Evolutionary conservation across 1,140 invertebrate species (phyloP), one percentile per base, ranked within the genome.

Genomic region (Danaus plexippus): DNA sequence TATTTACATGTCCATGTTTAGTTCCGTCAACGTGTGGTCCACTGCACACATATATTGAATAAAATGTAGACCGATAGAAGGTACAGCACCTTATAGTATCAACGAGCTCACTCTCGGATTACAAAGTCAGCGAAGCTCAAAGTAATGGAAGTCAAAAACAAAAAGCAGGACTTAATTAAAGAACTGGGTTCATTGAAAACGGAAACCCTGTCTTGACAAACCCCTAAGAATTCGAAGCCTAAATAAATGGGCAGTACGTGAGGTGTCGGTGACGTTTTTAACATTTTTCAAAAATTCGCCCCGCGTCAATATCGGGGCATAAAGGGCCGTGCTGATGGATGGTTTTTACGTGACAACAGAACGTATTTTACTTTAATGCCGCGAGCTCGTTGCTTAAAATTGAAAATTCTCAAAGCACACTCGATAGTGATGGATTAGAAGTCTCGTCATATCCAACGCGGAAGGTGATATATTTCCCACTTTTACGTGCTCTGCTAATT

Each of bases 281-380:
- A 77, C 80, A 86, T 86, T 86, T 86, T 86, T 86, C 78, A 86
- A 83, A 86, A 85, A 80, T 80, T 80, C 80, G 63, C 71, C 56
- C 66, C 62, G 68, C 81, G 77, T 83, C 82, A 81, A 81, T 82
- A 70, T 68, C 58, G 56, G 44, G 18, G 59, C 57, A 69, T 63
- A 73, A 71, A 73, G 69, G 67, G 70, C 63, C 56, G 60, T 66
- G 74, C 75, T 82, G 82, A 86, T 84, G 77, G 80, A 86, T 86
- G 70, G 74, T 66, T 64, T 62, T 67, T 84, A 86, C 83, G 82
- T 85, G 82, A 82, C 76, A 69, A 73, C 73, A 69, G 59, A 52
- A 51, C 72, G 67, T 80, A 77, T 79, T 82, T 82, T 85, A 82
- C 82, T 85, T 78, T 81, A 85, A 85, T 77, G 70, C 64, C 64